Percentiles rank a stretch among this genome's conserved stretches.
phyloP scores from a whole-genome alignment of 37 sponge, comb jelly and placozoan species.

The Geodia barretti region DNA sequence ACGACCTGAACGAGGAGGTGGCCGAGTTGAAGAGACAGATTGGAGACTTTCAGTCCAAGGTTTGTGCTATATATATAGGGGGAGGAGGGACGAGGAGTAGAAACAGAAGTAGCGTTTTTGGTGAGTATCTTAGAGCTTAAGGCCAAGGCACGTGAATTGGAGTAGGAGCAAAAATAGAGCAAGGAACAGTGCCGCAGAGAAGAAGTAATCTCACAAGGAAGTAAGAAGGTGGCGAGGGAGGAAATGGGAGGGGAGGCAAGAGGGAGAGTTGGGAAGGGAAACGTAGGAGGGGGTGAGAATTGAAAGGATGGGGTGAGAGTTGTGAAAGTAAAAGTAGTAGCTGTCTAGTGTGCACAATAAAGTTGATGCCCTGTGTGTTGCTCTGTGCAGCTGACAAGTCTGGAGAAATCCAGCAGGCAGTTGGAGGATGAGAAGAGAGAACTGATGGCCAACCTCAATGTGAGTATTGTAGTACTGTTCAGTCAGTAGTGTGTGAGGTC shows the following conservation, averaged over 20 bases:
- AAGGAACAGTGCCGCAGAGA: too few species aligned
- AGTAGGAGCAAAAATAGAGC: too few species aligned
- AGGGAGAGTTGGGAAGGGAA: background rate
- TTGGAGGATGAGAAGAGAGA: slow-evolving; percentile 37
- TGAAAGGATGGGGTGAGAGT: background rate
- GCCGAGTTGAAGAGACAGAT: slow-evolving; percentile 25
- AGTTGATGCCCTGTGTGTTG: background rate
- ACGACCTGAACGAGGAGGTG: slow-evolving; percentile 51
- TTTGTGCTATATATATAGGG: background rate
- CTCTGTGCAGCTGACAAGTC: background rate
- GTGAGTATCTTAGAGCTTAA: too few species aligned
- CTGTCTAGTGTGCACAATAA: background rate
- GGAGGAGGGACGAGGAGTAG: too few species aligned
- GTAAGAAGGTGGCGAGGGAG: too few species aligned
- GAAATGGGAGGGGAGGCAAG: background rate
- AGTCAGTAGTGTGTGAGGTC: background rate
- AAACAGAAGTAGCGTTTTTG: too few species aligned
- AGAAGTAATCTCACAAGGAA: too few species aligned
- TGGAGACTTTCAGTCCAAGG: slow-evolving; percentile 12
- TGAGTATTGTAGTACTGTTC: too few species aligned
- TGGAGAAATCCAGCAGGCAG: slow-evolving; percentile 5
- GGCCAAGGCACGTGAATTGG: too few species aligned
- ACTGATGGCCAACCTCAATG: slow-evolving; percentile 36
- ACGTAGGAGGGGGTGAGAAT: background rate
- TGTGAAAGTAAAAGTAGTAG: background rate